Evolutionary conservation across 2,113 vertebrate species (phyloP), one percentile per base, ranked within the genome.

Genomic region (Gulo gulo): DNA sequence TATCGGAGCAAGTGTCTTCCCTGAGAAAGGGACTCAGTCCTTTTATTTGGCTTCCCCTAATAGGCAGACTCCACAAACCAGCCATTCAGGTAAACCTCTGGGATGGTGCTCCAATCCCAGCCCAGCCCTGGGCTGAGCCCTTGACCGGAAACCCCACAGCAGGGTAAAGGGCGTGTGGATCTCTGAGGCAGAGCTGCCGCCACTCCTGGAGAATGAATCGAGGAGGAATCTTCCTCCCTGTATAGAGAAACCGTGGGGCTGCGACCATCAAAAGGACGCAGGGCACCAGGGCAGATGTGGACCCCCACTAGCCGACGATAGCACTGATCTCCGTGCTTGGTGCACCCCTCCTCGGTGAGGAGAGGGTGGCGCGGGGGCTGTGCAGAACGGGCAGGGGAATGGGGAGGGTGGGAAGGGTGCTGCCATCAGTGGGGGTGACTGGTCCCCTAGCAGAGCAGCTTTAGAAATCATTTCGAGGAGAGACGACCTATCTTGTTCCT

Each of bases 401-500:
- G 7, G 81, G 45, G 88, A 0, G 45, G 88, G 74, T 18, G 83
- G 95, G 80, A n/a, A 74, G 39, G 65, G 29, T 69, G 80, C 45
- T 50, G 65, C 39, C 7, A 0, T 67, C 18, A 0, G 4, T 7
- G 6, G 69, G 92, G 57, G 29, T 83, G 65, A 34, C 65, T 47
- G 61, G n/a, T 47, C 23, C 29, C 39, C 34, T 36, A 14, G 93
- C 7, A 24, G 81, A 71, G 55, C 2, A 18, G 47, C 39, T 91
- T 88, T 82, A 73, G 4, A n/a, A 45, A 39, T 45, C 50, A 24
- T 80, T 95, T 95, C 71, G 45, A 97, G 83, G 94, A 96, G 63
- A 65, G 81, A 85, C 63, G 47, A 36, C 23, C 61, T 50, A 42
- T 36, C 21, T 81, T 61, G 73, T 88, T 92, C 67, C 74, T 90